These are phyloP conservation scores for Strigamia crassipes DNA, from an alignment of 2,888 invertebrate genomes.

Conservation along the genomic window DNA sequence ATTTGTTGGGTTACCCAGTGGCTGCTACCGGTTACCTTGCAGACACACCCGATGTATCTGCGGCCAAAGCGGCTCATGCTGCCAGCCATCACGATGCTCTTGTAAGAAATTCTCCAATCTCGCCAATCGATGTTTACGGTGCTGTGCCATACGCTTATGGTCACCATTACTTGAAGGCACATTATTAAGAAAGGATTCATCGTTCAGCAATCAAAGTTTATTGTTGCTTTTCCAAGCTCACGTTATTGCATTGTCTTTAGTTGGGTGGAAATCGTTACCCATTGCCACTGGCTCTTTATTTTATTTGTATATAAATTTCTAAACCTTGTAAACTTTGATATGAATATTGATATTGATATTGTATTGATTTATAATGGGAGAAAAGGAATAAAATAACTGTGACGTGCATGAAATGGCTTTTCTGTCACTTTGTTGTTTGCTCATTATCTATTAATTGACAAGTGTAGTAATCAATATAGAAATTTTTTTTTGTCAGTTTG, in stretches of 20 bases:
- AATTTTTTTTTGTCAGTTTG: not conserved
- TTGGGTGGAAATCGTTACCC: not conserved
- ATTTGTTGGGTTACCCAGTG: not conserved
- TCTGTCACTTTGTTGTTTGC: not conserved
- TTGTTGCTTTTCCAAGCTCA: not conserved
- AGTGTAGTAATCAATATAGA: not conserved
- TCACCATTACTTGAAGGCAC: not conserved
- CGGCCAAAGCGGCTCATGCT: conserved; percentile 1
- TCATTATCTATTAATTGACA: not conserved
- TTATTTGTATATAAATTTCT: not conserved
- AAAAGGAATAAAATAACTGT: not conserved
- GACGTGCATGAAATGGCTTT: not conserved
- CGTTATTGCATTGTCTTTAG: not conserved
- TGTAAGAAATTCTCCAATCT: not conserved
- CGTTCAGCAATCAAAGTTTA: no score
- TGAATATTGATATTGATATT: no score
- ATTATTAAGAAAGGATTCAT: not conserved
- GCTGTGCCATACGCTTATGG: not conserved
- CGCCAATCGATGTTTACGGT: not conserved
- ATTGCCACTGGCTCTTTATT: not conserved
- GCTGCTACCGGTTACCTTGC: conserved; percentile 17
- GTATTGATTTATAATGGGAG: conserved; percentile 23
- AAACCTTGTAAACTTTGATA: not conserved
- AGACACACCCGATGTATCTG: not conserved
- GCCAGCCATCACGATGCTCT: not conserved